phyloP scores from a whole-genome alignment of 2,797 vertebrate species.

The Leptatherina wallacei region DNA sequence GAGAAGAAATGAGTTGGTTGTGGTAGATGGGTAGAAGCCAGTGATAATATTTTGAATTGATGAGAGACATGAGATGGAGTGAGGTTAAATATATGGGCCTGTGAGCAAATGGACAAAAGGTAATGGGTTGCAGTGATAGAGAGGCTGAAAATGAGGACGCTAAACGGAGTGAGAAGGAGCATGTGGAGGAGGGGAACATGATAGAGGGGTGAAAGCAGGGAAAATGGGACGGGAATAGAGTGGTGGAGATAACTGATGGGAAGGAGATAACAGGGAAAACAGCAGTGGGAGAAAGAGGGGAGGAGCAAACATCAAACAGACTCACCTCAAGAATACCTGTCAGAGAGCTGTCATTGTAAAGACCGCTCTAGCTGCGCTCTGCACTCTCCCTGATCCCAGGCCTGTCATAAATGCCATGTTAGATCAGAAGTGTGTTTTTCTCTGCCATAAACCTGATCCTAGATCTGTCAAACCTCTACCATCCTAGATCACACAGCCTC shows the following conservation, averaged over 20 bases:
- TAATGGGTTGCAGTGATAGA: conserved; percentile 48
- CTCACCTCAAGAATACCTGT: conserved; percentile 74
- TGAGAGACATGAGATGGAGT: conserved; percentile 47
- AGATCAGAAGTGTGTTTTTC: conserved; percentile 72
- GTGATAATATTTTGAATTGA: conserved; percentile 56
- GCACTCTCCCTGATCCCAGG: conserved; percentile 79
- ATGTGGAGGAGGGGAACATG: conserved; percentile 11
- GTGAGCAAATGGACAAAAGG: conserved; percentile 47
- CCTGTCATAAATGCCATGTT: conserved; percentile 79
- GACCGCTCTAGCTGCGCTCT: conserved; percentile 76
- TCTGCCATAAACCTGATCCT: conserved; percentile 73
- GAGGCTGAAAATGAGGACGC: conserved; percentile 42
- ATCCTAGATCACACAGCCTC: conserved; percentile 64
- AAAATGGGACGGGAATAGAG: conserved; percentile 32
- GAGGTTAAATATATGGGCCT: conserved; percentile 48
- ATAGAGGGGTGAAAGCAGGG: conserved; percentile 19
- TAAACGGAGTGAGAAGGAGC: conserved; percentile 25
- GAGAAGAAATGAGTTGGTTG: conserved; percentile 22
- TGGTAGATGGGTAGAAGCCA: conserved; percentile 51
- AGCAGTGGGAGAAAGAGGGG: conserved; percentile 44
- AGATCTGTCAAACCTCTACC: conserved; percentile 77
- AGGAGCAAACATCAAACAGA: conserved; percentile 71
- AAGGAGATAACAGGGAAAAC: conserved; percentile 55
- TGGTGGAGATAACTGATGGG: conserved; percentile 17
- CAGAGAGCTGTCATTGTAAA: conserved; percentile 76